These are phyloP conservation scores for Caenorhabditis sp. DNA, from an alignment of 2,888 invertebrate genomes.

Conservation along the genomic window DNA sequence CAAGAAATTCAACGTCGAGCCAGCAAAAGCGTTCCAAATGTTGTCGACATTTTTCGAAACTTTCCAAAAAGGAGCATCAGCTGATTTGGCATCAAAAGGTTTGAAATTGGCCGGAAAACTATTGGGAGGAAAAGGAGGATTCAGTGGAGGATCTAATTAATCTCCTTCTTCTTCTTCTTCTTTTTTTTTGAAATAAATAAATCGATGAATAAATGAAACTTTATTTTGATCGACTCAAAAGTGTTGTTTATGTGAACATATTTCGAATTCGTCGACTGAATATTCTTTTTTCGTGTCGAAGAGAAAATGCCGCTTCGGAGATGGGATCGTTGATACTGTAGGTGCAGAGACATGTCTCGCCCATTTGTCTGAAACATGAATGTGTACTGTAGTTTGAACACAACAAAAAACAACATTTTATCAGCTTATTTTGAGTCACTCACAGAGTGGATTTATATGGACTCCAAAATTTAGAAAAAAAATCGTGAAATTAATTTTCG, in stretches of 20 bases:
- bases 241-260: neutral
- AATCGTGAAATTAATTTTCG: too few species aligned
- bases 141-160: slow-evolving; percentile 13
- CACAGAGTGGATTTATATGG: neutral
- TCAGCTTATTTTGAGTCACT: too few species aligned
- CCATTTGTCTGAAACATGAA: slow-evolving; percentile 19
- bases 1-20: slow-evolving; percentile 50
- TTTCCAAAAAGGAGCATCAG: slow-evolving; percentile 45
- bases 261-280: slow-evolving; percentile 19
- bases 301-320: slow-evolving; percentile 24
- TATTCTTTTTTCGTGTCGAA: slow-evolving; percentile 35
- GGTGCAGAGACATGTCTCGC: slow-evolving; percentile 34
- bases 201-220: neutral
- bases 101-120: slow-evolving; percentile 46
- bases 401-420: neutral
- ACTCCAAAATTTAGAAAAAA: neutral
- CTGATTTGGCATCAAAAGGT: slow-evolving; percentile 40
- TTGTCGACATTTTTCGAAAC: slow-evolving; percentile 51
- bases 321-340: slow-evolving; percentile 23
- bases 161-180: neutral
- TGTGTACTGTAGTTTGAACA: neutral
- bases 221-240: neutral
- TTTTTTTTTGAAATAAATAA: neutral
- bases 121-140: slow-evolving; percentile 26
- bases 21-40: slow-evolving; percentile 48